phyloP scores from a whole-genome alignment of 2,797 vertebrate species.

The Acipenser oxyrinchus region DNA sequence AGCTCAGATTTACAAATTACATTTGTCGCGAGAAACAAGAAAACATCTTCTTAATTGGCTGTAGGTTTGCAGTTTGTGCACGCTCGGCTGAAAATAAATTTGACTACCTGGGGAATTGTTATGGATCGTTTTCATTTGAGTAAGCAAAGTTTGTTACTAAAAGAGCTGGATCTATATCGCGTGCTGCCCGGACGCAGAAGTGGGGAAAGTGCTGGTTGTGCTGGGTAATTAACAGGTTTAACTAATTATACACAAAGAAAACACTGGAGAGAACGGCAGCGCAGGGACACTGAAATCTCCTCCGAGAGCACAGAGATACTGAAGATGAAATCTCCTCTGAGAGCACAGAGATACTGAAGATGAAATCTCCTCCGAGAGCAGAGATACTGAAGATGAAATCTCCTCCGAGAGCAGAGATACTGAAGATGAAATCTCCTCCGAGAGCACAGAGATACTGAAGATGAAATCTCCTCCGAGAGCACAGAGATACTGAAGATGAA shows the following conservation, averaged over 20 bases:
- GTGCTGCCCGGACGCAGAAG: background rate
- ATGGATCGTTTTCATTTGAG: constrained; percentile 33
- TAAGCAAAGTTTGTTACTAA: constrained; percentile 35
- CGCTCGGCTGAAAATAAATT: constrained; percentile 35
- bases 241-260: constrained; percentile 11
- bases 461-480: no score
- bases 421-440: no score
- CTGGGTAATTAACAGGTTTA: constrained; percentile 2
- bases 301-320: background rate
- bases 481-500: no score
- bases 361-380: no score
- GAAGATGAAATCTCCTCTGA: no score
- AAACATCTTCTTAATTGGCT: constrained; percentile 36
- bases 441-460: no score
- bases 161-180: background rate
- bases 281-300: constrained; percentile 3
- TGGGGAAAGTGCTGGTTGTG: background rate
- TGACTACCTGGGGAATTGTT: constrained; percentile 26
- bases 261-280: background rate
- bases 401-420: no score
- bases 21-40: constrained; percentile 32
- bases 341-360: no score
- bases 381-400: no score
- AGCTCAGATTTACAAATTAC: constrained; percentile 32
- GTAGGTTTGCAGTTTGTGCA: constrained; percentile 36